These are phyloP conservation scores for Drosophila lutescens DNA, from an alignment of 2,888 invertebrate genomes.

Conservation along the genomic window DNA sequence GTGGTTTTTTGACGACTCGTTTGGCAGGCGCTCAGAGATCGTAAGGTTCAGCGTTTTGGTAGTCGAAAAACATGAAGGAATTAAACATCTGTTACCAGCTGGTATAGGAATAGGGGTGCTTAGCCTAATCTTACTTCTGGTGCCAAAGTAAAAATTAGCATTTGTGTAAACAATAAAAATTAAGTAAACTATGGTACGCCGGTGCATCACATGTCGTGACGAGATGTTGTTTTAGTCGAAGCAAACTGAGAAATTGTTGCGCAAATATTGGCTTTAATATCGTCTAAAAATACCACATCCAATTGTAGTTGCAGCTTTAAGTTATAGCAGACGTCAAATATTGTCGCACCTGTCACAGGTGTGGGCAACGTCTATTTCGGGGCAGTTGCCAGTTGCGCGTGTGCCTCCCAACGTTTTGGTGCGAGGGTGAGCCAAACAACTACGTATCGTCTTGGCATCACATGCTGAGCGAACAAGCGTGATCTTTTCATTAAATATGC, in stretches of 20 bases:
- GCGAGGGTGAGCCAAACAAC: slow-evolving; percentile 32
- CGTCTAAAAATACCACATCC: slow-evolving; percentile 51
- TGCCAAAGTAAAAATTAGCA: slow-evolving; percentile 50
- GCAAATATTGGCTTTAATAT: slow-evolving; percentile 48
- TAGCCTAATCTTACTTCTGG: slow-evolving; percentile 9
- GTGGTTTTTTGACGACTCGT: neutral
- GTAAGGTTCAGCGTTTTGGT: neutral
- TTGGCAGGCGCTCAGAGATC: neutral
- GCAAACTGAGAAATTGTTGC: slow-evolving; percentile 39
- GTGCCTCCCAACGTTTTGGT: slow-evolving; percentile 11
- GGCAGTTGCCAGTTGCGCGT: slow-evolving; percentile 23
- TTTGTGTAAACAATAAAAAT: slow-evolving; percentile 49
- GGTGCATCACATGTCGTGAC: slow-evolving; percentile 55
- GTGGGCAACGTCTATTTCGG: slow-evolving; percentile 34
- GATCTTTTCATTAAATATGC: slow-evolving; percentile 50
- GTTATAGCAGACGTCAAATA: slow-evolving; percentile 32
- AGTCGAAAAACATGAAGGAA: neutral
- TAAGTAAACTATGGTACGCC: slow-evolving; percentile 30
- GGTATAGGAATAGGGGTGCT: slow-evolving; percentile 1
- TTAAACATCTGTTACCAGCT: slow-evolving; percentile 27
- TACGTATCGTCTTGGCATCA: slow-evolving; percentile 31
- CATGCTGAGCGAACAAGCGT: slow-evolving; percentile 47
- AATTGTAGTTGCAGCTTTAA: slow-evolving; percentile 40
- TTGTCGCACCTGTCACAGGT: slow-evolving; percentile 49
- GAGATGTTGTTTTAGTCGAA: slow-evolving; percentile 38